Evolutionary conservation across 1,140 invertebrate species (phyloP).

Genomic region (Ceratitis capitata): DNA sequence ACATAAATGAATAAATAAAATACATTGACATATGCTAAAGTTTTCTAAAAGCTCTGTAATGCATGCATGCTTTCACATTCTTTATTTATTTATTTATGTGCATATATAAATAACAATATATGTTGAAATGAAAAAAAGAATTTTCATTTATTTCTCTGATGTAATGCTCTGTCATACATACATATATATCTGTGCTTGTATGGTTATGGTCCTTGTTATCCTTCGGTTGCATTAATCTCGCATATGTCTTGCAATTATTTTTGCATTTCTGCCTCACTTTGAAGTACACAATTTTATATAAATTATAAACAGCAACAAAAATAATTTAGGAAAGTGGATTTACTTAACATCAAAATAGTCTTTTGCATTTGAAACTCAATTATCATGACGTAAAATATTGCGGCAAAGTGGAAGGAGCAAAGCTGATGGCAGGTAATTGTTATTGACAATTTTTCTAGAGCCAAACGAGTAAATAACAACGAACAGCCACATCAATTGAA

Average conservation of each 20-base stretch:
- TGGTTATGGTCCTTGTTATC: neutral
- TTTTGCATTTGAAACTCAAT: neutral
- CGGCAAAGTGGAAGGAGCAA: neutral
- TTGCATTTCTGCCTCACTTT: neutral
- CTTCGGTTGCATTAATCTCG: neutral
- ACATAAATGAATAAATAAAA: neutral
- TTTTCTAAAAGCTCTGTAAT: too few species aligned
- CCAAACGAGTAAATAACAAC: too few species aligned
- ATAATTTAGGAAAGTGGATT: too few species aligned
- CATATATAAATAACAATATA: neutral
- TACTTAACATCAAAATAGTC: neutral
- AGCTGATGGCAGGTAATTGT: neutral
- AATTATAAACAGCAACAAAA: too few species aligned
- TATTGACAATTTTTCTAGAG: too few species aligned
- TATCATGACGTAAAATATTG: neutral
- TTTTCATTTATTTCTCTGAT: neutral
- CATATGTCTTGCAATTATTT: neutral
- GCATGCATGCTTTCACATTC: neutral
- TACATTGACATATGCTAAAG: neutral
- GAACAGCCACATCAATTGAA: too few species aligned
- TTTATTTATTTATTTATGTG: conserved; percentile 22
- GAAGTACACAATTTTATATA: neutral
- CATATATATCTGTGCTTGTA: neutral
- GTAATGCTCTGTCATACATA: neutral
- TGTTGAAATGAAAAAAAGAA: neutral